Evolutionary conservation across 2,113 vertebrate genomes (phyloP).

Genomic region (Oncorhynchus masou): DNA sequence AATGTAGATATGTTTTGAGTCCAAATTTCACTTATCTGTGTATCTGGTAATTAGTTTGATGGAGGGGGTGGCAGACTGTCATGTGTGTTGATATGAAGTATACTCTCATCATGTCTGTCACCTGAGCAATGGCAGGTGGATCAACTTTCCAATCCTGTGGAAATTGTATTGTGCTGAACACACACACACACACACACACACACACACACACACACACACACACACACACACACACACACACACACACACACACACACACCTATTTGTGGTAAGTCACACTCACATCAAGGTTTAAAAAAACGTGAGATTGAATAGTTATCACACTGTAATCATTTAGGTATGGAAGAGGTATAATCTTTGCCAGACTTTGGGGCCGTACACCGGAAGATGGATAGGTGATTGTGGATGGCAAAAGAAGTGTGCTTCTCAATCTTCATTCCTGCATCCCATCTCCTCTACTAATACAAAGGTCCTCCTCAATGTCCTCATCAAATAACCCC

Average conservation of each 20-base stretch:
- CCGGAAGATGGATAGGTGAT: neutral
- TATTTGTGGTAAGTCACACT: no score
- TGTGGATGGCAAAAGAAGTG: no score
- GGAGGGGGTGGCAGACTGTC: conserved; percentile 8
- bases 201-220: no score
- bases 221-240: no score
- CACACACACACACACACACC: neutral
- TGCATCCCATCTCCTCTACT: conserved; percentile 19
- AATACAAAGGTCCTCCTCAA: no score
- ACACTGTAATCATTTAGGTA: neutral
- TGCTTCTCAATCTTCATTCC: neutral
- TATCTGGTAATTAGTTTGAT: conserved; percentile 40
- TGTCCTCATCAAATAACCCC: no score
- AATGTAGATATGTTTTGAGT: conserved; percentile 51
- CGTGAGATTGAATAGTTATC: neutral
- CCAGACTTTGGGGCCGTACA: no score
- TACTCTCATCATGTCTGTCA: conserved; percentile 47
- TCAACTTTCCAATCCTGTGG: conserved; percentile 48
- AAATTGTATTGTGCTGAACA: neutral
- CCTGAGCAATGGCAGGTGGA: conserved; percentile 38
- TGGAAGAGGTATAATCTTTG: neutral
- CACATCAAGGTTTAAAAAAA: no score
- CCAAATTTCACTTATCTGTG: conserved; percentile 32
- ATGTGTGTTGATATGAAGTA: conserved; percentile 40
- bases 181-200: neutral